Evolutionary conservation across 2,113 vertebrate species (phyloP).

Genomic region (Boleophthalmus pectinirostris): DNA sequence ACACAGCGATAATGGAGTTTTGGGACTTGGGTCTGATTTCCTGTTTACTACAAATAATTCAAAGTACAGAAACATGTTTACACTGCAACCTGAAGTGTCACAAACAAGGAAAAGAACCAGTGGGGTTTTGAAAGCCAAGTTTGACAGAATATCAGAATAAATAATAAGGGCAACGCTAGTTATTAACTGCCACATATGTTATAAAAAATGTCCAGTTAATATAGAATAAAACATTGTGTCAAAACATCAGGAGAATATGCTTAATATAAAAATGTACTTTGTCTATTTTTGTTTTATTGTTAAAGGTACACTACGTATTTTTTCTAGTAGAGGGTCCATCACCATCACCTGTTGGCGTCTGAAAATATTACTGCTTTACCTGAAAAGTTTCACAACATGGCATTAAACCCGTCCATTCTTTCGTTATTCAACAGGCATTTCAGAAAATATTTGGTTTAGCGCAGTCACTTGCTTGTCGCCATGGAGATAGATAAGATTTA

Average conservation of each 20-base stretch:
- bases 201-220: conserved; percentile 16
- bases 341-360: background rate
- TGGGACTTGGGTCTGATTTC: conserved; percentile 27
- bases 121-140: background rate
- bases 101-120: background rate
- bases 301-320: too few species aligned
- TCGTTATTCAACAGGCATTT: background rate
- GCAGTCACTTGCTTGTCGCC: background rate
- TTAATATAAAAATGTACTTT: background rate
- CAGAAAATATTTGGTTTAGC: background rate
- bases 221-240: background rate
- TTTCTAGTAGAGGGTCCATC: background rate
- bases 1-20: conserved; percentile 16
- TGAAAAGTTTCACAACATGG: background rate
- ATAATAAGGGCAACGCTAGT: conserved; percentile 25
- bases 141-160: background rate
- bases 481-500: background rate
- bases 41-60: conserved; percentile 21
- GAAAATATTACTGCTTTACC: background rate
- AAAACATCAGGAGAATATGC: background rate
- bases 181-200: conserved; percentile 46
- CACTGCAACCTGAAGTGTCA: conserved; percentile 14
- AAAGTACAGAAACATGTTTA: conserved; percentile 45
- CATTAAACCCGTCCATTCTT: background rate
- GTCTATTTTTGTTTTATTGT: background rate